Evolutionary conservation across 2,113 vertebrate genomes (phyloP).

Genomic region (Sinosuthora webbiana): DNA sequence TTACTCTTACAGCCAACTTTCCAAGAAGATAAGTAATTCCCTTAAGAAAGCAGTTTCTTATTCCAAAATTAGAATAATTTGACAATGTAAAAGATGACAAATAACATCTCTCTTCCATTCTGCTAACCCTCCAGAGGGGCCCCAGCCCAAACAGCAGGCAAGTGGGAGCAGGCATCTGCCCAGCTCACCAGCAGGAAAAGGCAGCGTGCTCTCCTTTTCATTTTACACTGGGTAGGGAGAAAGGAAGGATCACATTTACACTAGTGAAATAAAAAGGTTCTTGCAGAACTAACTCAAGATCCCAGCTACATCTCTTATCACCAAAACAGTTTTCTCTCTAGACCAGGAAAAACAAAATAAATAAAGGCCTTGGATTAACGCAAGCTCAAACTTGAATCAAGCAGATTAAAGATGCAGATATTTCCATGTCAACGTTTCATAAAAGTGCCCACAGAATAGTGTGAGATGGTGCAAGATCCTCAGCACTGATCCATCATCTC

Average conservation of each 20-base stretch:
- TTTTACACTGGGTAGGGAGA: background rate
- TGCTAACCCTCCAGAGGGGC: background rate
- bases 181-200: background rate
- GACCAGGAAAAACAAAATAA: background rate
- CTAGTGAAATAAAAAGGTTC: background rate
- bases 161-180: background rate
- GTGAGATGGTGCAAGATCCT: background rate
- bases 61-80: conserved; percentile 30
- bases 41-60: conserved; percentile 42
- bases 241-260: background rate
- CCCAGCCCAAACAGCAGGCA: background rate
- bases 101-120: background rate
- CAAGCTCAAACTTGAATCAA: background rate
- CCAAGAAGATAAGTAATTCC: conserved; percentile 46
- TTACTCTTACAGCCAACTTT: conserved; percentile 39
- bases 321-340: background rate
- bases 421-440: background rate
- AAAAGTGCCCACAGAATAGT: background rate
- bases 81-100: conserved; percentile 31
- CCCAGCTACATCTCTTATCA: background rate
- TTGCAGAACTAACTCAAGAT: background rate
- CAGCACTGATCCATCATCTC: background rate
- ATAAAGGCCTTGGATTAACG: background rate
- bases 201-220: background rate
- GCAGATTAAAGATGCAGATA: background rate